phyloP scores from a whole-genome alignment of 1,140 invertebrate genomes.

The Lycorma delicatula region DNA sequence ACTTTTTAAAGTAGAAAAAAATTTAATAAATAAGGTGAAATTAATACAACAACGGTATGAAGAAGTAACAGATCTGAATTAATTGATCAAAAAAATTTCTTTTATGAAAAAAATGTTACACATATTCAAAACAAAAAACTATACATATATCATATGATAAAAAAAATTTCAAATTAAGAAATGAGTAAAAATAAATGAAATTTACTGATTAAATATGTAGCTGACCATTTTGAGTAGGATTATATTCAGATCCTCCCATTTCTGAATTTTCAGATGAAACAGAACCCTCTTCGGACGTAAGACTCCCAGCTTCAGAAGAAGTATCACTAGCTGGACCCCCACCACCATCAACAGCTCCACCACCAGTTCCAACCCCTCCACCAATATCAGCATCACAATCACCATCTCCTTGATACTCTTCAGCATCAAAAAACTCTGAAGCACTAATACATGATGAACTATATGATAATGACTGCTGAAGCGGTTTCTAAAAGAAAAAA shows the following conservation, averaged over 20 bases:
- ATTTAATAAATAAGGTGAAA: too few relatives aligned
- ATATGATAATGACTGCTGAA: constrained; percentile 57
- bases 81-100: too few relatives aligned
- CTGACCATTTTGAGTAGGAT: constrained; percentile 25
- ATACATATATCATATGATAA: too few relatives aligned
- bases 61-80: too few relatives aligned
- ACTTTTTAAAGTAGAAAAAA: too few relatives aligned
- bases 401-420: constrained; percentile 42
- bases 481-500: constrained; percentile 35
- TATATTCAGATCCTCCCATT: constrained; percentile 30
- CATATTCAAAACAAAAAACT: too few relatives aligned
- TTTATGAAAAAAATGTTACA: too few relatives aligned
- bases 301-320: constrained; percentile 53
- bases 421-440: constrained; percentile 81
- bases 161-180: too few relatives aligned
- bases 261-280: constrained; percentile 29
- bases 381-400: constrained; percentile 10
- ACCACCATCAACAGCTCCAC: constrained; percentile 29
- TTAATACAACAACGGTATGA: too few relatives aligned
- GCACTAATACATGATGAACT: constrained; percentile 68
- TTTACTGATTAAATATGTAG: too few relatives aligned
- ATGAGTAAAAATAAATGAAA: too few relatives aligned
- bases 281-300: constrained; percentile 51
- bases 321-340: constrained; percentile 43
- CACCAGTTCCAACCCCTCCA: constrained; percentile 19